Evolutionary conservation across 1,140 invertebrate species (phyloP).

Genomic region (Eumaeus atala): DNA sequence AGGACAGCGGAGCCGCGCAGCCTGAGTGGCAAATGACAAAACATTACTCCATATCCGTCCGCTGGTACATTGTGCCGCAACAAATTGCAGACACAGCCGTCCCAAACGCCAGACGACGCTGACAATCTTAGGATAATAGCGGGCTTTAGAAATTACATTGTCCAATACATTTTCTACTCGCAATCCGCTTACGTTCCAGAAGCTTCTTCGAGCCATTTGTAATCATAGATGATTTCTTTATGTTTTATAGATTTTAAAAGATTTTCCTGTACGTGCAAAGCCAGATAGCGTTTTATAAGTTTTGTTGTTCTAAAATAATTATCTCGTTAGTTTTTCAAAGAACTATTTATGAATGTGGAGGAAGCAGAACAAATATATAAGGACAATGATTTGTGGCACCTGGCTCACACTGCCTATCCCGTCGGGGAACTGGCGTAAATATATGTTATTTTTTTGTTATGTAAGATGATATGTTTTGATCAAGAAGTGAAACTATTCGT

Average conservation of each 20-base stretch:
- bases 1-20: constrained; percentile 51
- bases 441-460: no score
- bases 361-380: no score
- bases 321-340: no score
- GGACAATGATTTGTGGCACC: no score
- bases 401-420: no score
- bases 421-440: no score
- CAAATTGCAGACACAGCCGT: constrained; percentile 63
- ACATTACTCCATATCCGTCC: constrained; percentile 68
- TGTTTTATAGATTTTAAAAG: not conserved
- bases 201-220: not conserved
- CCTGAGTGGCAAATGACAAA: constrained; percentile 55
- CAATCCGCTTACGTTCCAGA: not conserved
- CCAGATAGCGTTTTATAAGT: no score
- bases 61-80: constrained; percentile 64
- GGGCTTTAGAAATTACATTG: constrained; percentile 27
- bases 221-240: not conserved
- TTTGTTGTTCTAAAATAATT: no score
- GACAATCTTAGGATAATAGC: constrained; percentile 55
- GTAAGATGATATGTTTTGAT: no score
- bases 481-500: no score
- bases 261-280: no score
- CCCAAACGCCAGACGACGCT: constrained; percentile 56
- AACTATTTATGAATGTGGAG: no score
- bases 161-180: constrained; percentile 16